These are phyloP conservation scores for Aeoliscus strigatus DNA, from an alignment of 2,797 vertebrate genomes.

Conservation along the genomic window DNA sequence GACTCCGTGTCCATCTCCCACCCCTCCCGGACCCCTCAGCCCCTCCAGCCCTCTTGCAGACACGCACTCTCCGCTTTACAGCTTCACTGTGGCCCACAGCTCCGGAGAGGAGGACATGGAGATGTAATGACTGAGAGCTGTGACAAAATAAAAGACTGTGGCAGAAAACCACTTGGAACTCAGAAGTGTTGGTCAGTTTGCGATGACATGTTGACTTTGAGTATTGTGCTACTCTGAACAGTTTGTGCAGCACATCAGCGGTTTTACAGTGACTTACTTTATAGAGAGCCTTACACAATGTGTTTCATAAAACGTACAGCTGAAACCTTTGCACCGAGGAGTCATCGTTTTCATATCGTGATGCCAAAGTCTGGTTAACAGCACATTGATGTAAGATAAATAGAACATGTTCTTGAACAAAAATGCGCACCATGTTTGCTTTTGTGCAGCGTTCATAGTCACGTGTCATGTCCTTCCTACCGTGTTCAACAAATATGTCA, in stretches of 20 bases:
- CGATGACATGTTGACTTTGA: constrained; percentile 3
- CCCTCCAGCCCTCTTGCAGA: constrained; percentile 43
- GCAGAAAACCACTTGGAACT: constrained; percentile 7
- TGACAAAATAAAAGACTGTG: constrained; percentile 1
- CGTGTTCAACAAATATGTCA: constrained; percentile 15
- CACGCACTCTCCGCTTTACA: constrained; percentile 42
- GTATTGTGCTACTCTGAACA: constrained; percentile 19
- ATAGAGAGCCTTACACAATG: constrained; percentile 11
- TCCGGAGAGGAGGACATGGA: constrained; percentile 81
- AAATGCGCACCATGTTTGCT: too few species aligned
- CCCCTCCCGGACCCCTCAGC: constrained; percentile 33
- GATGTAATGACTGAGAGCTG: constrained; percentile 50
- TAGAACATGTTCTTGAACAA: too few species aligned
- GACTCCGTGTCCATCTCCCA: constrained; percentile 55
- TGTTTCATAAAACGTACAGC: constrained; percentile 13
- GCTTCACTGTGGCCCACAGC: constrained; percentile 47
- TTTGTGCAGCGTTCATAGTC: too few species aligned
- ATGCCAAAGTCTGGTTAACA: constrained; percentile 29
- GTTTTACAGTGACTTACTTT: too few species aligned
- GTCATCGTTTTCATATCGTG: too few species aligned
- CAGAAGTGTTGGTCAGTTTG: too few species aligned
- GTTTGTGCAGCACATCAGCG: constrained; percentile 26
- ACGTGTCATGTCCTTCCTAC: too few species aligned
- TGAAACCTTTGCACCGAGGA: constrained; percentile 14
- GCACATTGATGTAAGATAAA: constrained; percentile 9